Evolutionary conservation across 2,113 vertebrate genomes (phyloP), one percentile per base, ranked within the genome.

Genomic region (Protobothrops mucrosquamatus): DNA sequence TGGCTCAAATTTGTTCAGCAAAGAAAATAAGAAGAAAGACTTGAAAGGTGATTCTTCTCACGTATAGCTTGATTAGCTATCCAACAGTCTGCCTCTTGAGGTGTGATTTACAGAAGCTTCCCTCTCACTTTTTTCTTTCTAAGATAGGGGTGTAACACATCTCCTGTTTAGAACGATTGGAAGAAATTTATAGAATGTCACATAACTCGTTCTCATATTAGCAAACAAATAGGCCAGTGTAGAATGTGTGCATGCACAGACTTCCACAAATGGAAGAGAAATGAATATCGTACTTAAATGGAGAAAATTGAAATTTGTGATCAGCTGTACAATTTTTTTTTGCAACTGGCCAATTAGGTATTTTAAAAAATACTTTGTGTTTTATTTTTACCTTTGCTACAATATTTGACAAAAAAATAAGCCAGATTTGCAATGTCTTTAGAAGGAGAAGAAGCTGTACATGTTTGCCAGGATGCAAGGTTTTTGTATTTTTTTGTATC

Each of bases 121-220:
- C 90, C 64, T 57, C 92, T n/a, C 92, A 59, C 39, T 56, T 91
- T 91, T 94, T 94, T 95, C 92, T 94, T 96, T 96, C 95, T 94
- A 93, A 94, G 94, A 91, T 96, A 91, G 94, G 93, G 95, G 11
- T 89, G 1, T 89, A 93, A 95, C 95, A 23, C 85, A 52, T 74
- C 94, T 94, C 94, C 89, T 1, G 9, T 1, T 0, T 91, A 87
- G 86, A 94, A 92, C 14, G 95, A 95, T 96, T 95, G 94, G 89
- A 0, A 0, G 92, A 93, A 89, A 93, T 95, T 92, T 87, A 94
- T 92, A 92, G 95, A 97, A 97, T 97, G 96, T 90, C 95, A 95
- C 94, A 92, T 92, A 97, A 96, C 95, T 0, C 89, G 96, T 97
- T 96, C 96, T 81, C 95, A 93, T 95, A 94, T 92, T 94, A 95